Conservation (phyloP, 2,888 invertebrate genomes). For the Apantesis nais region DNA sequence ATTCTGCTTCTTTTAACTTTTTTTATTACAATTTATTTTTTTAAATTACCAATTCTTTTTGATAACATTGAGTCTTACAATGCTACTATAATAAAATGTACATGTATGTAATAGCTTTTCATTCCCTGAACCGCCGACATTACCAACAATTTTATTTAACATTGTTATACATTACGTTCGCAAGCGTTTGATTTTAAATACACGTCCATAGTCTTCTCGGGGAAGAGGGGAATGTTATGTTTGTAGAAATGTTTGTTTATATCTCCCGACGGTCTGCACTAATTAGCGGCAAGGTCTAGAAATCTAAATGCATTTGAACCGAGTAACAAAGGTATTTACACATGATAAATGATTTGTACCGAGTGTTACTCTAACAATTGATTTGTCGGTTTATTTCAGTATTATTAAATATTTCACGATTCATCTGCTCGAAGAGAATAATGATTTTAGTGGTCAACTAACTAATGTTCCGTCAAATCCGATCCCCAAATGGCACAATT, state of each 20-base stretch:
- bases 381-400: background rate
- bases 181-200: constrained; percentile 13
- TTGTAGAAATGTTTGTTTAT: constrained; percentile 23
- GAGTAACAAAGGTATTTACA: background rate
- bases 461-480: background rate
- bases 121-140: constrained; percentile 9
- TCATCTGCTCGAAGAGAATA: background rate
- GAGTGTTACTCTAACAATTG: background rate
- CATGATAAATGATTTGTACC: background rate
- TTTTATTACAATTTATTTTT: constrained; percentile 1
- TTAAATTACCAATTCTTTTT: constrained; percentile 5
- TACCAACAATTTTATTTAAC: constrained; percentile 19
- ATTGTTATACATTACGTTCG: constrained; percentile 10
- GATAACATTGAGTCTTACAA: constrained; percentile 10
- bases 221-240: constrained; percentile 32
- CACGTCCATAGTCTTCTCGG: constrained; percentile 22
- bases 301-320: background rate
- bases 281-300: background rate
- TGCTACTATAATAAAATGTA: constrained; percentile 13
- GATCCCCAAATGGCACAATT: background rate
- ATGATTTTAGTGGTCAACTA: background rate
- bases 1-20: background rate
- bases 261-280: background rate
- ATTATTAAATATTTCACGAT: background rate
- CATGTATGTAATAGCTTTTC: too few relatives aligned